Base-by-base conservation (phyloP, 1,140 invertebrate species). In the Drosophila orena region DNA sequence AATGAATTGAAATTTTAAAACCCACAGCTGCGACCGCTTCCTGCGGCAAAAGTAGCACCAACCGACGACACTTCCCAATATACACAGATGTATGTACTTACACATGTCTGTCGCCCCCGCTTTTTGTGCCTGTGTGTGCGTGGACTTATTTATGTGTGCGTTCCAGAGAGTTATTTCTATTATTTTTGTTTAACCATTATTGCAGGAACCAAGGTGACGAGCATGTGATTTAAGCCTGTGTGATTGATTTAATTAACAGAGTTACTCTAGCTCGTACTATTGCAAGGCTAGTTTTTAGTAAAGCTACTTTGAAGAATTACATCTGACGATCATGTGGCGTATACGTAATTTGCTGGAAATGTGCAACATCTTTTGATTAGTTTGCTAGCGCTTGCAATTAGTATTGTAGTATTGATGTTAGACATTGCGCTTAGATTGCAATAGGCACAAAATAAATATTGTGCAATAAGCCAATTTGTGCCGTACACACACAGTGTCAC, bases 1-100 rank as follows among this genome's bases (percentile, higher is more conserved):
- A 89, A 88, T 88, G 83, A 88, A 88, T 88, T 88, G 83, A 88
- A 88, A 88, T 88, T 88, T 88, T 88, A 88, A 88, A 88, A 84
- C 83, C 83, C 84, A 88, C 83, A 88, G 83, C 83, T 88, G 83
- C 83, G 83, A 89, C 83, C 83, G 83, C 83, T 88, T 88, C 84
- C 83, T 88, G 83, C 83, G 83, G 83, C 83, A 88, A 88, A 83
- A 88, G 84, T 70, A 89, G 76, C 84, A 77, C 58, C 71, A 70
- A 70, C 64, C 68, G 68, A 70, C 77, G 71, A 85, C 80, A 72
- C 74, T 77, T 76, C 72, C 68, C 68, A 57, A 70, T 70, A 70
- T 70, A 70, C 49, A 69, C 61, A 69, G 34, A 53, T 56, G 43
- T 66, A 40, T 70, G 66, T 70, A 70, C 66, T 69, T 70, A 70